Conservation (phyloP, 2,888 invertebrate genomes). For the Caenorhabditis panamensis region DNA sequence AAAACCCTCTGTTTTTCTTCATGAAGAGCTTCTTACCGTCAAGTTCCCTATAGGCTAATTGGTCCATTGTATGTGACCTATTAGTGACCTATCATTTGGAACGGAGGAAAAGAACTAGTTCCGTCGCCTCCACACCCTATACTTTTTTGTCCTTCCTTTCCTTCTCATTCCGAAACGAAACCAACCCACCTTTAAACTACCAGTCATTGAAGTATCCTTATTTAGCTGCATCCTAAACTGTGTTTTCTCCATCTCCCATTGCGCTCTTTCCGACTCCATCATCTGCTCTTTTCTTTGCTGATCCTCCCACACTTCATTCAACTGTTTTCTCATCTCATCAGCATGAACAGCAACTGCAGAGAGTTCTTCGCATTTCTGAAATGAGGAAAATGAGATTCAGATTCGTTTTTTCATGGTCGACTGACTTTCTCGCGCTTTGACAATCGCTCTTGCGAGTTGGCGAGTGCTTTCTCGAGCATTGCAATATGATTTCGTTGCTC, state of each 20-base stretch:
- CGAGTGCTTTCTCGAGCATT: conserved; percentile 92
- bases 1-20: too few species aligned
- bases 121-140: too few species aligned
- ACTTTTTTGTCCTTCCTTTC: too few species aligned
- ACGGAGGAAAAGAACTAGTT: too few species aligned
- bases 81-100: too few species aligned
- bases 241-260: conserved; percentile 90
- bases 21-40: too few species aligned
- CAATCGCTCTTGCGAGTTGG: conserved; percentile 92
- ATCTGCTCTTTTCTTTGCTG: conserved; percentile 86
- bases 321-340: conserved; percentile 60
- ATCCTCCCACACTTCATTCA: conserved; percentile 63
- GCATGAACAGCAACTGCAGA: conserved; percentile 43
- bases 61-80: too few species aligned
- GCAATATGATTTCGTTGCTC: conserved; percentile 94
- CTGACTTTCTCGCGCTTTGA: conserved; percentile 82
- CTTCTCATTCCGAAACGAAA: too few species aligned
- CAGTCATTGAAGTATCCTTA: conserved; percentile 65
- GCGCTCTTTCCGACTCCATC: conserved; percentile 85
- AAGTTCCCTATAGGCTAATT: too few species aligned
- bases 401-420: not conserved
- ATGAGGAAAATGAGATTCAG: not conserved
- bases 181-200: conserved; percentile 63
- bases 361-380: conserved; percentile 68
- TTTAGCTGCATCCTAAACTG: conserved; percentile 83